Conservation (phyloP, 2,113 vertebrate genomes). For the Chamaetylas fuelleborni region DNA sequence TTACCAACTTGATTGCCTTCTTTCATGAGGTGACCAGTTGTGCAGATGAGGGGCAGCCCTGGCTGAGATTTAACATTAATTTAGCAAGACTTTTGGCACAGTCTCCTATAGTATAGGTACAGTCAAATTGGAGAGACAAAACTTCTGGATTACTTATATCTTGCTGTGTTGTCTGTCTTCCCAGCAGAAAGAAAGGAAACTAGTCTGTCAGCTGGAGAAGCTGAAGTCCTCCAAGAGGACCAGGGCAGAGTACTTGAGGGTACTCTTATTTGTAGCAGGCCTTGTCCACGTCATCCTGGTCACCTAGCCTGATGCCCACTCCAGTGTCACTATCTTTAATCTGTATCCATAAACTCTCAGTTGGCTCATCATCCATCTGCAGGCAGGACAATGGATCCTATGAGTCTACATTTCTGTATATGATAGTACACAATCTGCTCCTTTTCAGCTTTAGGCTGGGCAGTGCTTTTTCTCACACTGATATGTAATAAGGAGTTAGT, state of each 20-base stretch:
- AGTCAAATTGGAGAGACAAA: background rate
- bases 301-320: background rate
- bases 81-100: background rate
- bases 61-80: background rate
- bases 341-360: background rate
- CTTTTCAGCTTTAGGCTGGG: background rate
- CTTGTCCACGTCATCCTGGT: background rate
- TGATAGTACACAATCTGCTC: background rate
- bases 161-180: background rate
- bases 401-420: background rate
- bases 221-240: background rate
- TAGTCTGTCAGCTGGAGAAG: background rate
- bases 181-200: background rate
- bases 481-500: background rate
- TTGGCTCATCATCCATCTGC: background rate
- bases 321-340: background rate
- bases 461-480: background rate
- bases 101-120: fast-evolving
- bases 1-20: background rate
- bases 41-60: background rate
- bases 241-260: background rate
- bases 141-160: background rate
- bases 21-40: background rate
- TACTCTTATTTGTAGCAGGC: background rate
- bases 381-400: background rate